Evolutionary conservation across 2,113 vertebrate genomes (phyloP), one percentile per base, ranked within the genome.

Genomic region (Martes martes): DNA sequence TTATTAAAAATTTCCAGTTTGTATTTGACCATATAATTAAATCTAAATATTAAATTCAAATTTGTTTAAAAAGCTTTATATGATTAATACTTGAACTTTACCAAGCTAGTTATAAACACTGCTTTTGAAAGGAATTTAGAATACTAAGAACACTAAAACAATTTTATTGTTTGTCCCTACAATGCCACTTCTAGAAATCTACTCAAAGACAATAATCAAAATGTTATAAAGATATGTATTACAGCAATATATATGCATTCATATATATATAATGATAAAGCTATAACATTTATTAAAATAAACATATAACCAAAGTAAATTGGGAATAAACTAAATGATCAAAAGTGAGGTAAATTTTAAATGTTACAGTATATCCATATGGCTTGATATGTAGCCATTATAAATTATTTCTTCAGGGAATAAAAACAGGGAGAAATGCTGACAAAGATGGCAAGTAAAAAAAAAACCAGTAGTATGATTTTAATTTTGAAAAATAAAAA

Each of bases 401-500:
- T n/a, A 45, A 52, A 33, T 92, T 95, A 93, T 50, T 96, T 94
- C 61, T 71, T 61, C 52, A 89, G 74, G 18, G 5, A 45, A 7
- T 47, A 55, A 88, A 91, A 14, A 26, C 23, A 21, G 5, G 36
- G 6, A 69, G 28, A 97, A 96, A 73, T 42, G n/a, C n/a, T 52
- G 23, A 55, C 7, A 42, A 89, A 86, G 61, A 10, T 31, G 26
- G 0, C 19, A 61, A 82, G 18, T 71, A 33, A 50, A 4, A 81
- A 52, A 52, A 89, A 89, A 81, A 89, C 65, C 71, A 76, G 11
- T 45, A 69, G 1, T 65, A 23, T 26, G 26, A 13, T 78, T 95
- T 79, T 93, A 65, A 89, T 82, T 89, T 57, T 96, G 14, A 94
- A 61, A 61, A 94, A 55, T 78, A 61, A 16, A n/a, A 39, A 73